phyloP scores from a whole-genome alignment of 2,797 vertebrate species.

The Trachops cirrhosus region DNA sequence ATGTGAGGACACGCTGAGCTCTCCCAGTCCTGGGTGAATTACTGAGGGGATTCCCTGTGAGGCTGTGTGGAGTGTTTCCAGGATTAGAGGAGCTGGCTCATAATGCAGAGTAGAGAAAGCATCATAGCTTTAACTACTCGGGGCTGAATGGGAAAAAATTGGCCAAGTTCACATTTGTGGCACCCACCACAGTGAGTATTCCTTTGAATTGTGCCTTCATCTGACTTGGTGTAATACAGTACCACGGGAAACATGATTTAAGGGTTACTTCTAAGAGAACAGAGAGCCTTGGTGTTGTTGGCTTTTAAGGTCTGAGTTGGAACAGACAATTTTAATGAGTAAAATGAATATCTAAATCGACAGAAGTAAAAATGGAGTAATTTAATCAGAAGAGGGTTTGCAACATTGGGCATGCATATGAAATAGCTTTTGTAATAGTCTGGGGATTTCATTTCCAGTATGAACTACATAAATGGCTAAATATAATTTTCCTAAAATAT shows the following conservation, averaged over 20 bases:
- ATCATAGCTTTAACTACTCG: not conserved
- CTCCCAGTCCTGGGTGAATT: not conserved
- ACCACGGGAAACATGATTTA: not conserved
- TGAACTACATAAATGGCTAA: constrained; percentile 77
- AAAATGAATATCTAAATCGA: constrained; percentile 46
- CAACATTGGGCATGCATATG: not conserved
- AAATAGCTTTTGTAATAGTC: constrained; percentile 64
- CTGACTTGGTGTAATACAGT: not conserved
- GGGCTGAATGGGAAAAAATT: not conserved
- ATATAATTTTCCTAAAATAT: constrained; percentile 80
- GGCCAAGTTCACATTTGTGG: not conserved
- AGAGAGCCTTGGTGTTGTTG: not conserved
- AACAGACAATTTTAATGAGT: constrained; percentile 42
- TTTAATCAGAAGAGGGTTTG: constrained; percentile 28
- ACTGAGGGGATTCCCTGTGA: not conserved
- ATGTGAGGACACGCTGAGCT: not conserved
- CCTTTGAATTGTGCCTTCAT: not conserved
- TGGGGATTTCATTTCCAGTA: constrained; percentile 71
- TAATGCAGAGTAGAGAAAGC: not conserved
- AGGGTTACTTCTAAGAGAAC: constrained; percentile 4
- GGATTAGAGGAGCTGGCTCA: not conserved
- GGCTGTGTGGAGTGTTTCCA: constrained; percentile 31
- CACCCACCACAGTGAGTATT: not conserved
- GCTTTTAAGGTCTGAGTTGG: not conserved
- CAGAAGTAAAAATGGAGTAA: constrained; percentile 25